Conservation (phyloP, 2,797 vertebrate genomes). For the Cottoperca gobio region DNA sequence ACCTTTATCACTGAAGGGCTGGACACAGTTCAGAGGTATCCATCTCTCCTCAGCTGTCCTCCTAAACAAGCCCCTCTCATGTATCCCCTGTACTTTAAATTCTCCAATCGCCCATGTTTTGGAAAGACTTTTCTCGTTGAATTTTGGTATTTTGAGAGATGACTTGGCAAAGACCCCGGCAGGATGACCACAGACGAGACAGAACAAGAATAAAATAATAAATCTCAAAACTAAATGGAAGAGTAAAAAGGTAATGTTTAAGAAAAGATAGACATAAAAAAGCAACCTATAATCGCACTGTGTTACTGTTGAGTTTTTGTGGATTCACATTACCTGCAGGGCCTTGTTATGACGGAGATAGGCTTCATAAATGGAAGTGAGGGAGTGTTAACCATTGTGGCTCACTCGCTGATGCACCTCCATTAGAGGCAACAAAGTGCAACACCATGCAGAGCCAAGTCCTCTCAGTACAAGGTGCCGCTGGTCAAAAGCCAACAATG, state of each 20-base stretch:
- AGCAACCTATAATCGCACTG: neutral
- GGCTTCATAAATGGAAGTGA: slow-evolving; percentile 16
- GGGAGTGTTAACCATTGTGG: slow-evolving; percentile 28
- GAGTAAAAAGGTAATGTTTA: neutral
- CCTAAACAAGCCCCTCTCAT: slow-evolving; percentile 58
- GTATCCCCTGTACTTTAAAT: slow-evolving; percentile 53
- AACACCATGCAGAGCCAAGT: slow-evolving; percentile 39
- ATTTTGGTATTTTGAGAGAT: neutral
- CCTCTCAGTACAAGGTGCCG: slow-evolving; percentile 29
- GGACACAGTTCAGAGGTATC: slow-evolving; percentile 64
- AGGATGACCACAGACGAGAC: neutral
- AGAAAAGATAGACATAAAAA: neutral
- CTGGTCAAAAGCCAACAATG: slow-evolving; percentile 60
- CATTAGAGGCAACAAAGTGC: slow-evolving; percentile 54
- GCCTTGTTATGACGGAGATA: slow-evolving; percentile 6
- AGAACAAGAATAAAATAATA: neutral
- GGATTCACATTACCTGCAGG: neutral
- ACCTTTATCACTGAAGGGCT: slow-evolving; percentile 69
- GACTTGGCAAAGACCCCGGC: neutral
- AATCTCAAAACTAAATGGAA: neutral
- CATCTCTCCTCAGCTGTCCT: slow-evolving; percentile 62
- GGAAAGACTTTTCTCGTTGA: neutral
- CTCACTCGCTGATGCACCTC: slow-evolving; percentile 25
- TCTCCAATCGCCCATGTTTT: slow-evolving; percentile 13
- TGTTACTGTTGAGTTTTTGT: neutral